Base-by-base conservation (phyloP, 2,888 invertebrate species). In the Drosophila mayaguana region DNA sequence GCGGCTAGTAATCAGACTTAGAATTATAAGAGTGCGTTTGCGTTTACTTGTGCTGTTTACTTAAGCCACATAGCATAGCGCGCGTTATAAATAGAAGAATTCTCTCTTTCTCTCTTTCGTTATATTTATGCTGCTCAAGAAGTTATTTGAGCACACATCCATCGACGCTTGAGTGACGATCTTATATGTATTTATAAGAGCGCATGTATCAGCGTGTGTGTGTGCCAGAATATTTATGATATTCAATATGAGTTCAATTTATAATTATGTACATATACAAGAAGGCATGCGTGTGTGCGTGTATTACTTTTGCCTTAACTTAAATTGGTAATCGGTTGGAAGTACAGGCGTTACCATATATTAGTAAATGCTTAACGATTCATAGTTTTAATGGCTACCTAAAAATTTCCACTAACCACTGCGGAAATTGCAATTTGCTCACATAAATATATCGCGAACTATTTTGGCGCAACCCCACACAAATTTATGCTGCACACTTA, bases 401-500 rank as follows among this genome's bases (percentile, higher is more conserved):
- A 79, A 79, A 83, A 88, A 79, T 83, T 85, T 85, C 56, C 56
- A 61, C 51, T 68, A 73, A 63, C 57, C 63, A 78, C 54, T 73
- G 73, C 60, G 12, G 40, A 76, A 76, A 73, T 70, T 73, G 68
- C 69, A 60, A n/a, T 50, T 56, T 57, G 56, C 56, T 67, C 87
- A 68, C 77, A 83, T 85, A 84, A 84, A 84, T 81, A 84, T 77
- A 88, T 61, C 69, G 76, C 73, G 54, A 78, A 67, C 72, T 72
- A 16, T 60, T 40, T 53, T 14, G 61, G 45, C 53, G 54, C 8
- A 51, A 67, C 48, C 62, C 28, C 63, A 55, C 54, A 63, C 64
- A 62, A 90, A 89, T 92, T 77, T 92, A 92, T 90, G 85, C 89
- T 88, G 83, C 83, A 81, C 90, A 91, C 91, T 92, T 92, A 92